Conservation (phyloP, 2,888 invertebrate genomes). For the Drosophila pseudotakahashii region DNA sequence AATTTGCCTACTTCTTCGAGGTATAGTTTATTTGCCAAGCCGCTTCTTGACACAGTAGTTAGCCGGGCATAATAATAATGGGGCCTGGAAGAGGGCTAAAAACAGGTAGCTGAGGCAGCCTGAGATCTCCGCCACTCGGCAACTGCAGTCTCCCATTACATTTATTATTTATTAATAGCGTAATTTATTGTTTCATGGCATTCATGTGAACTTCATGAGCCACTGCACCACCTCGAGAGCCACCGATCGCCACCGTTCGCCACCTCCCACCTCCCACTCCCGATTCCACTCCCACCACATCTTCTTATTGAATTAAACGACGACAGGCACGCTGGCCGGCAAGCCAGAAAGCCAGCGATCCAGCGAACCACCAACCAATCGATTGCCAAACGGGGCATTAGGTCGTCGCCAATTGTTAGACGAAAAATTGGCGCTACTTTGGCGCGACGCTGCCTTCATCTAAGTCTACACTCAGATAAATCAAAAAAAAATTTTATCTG, state of each 20-base stretch:
- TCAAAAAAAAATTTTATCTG: too few species aligned
- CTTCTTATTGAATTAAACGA: slow-evolving; percentile 75
- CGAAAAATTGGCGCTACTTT: slow-evolving; percentile 79
- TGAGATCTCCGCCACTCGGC: slow-evolving; percentile 40
- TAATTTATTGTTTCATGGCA: slow-evolving; percentile 83
- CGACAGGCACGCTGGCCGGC: slow-evolving; percentile 33
- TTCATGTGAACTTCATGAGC: slow-evolving; percentile 81
- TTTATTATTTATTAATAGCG: slow-evolving; percentile 84
- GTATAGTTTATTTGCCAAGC: slow-evolving; percentile 73
- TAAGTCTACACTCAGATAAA: slow-evolving; percentile 24
- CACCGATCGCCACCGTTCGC: slow-evolving; percentile 27
- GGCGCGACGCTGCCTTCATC: slow-evolving; percentile 54
- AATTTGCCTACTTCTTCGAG: slow-evolving; percentile 26
- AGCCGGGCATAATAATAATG: slow-evolving; percentile 74
- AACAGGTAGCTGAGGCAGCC: slow-evolving; percentile 71
- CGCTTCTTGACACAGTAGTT: slow-evolving; percentile 78
- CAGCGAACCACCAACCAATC: slow-evolving; percentile 35
- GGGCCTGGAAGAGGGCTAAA: slow-evolving; percentile 46
- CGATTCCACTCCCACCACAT: slow-evolving; percentile 18
- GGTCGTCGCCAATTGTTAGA: slow-evolving; percentile 81
- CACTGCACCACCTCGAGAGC: slow-evolving; percentile 20
- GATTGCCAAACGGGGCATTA: slow-evolving; percentile 83
- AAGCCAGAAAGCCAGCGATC: neutral
- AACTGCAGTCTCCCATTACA: slow-evolving; percentile 80
- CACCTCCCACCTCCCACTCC: slow-evolving; percentile 4